Evolutionary conservation across 2,797 vertebrate species (phyloP).

Genomic region (Melopsittacus undulatus): DNA sequence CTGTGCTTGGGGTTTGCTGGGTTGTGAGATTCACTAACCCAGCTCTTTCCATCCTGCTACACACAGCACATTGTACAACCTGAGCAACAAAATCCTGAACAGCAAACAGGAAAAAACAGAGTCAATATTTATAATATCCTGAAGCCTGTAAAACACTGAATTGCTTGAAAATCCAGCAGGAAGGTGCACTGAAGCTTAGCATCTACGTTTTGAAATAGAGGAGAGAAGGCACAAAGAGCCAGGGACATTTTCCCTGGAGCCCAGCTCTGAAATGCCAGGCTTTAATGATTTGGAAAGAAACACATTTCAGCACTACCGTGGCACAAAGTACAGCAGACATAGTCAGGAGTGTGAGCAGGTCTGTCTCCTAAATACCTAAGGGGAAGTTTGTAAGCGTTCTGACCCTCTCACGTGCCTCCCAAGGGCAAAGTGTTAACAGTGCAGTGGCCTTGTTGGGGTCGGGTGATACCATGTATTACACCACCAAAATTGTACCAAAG

Average conservation of each 20-base stretch:
- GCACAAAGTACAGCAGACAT: not conserved
- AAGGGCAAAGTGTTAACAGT: constrained; percentile 52
- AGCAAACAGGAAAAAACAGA: not conserved
- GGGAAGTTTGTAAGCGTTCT: constrained; percentile 22
- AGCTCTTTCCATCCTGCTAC: not conserved
- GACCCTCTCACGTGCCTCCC: constrained; percentile 15
- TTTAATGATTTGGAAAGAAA: constrained; percentile 75
- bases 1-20: not conserved
- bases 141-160: not conserved
- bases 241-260: constrained; percentile 54
- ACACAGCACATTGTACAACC: not conserved
- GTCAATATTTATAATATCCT: constrained; percentile 32
- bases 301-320: constrained; percentile 50
- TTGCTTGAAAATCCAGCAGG: constrained; percentile 39
- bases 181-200: constrained; percentile 39
- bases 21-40: not conserved
- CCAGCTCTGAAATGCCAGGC: constrained; percentile 53
- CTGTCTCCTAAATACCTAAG: constrained; percentile 52
- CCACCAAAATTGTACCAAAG: constrained; percentile 43
- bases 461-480: constrained; percentile 37
- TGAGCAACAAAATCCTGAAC: not conserved
- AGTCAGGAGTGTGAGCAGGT: not conserved
- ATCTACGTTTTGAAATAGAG: constrained; percentile 27
- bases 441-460: constrained; percentile 24
- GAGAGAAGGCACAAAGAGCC: not conserved